Evolutionary conservation across 2,888 invertebrate species (phyloP).

Genomic region (Falcaria lacertinaria): DNA sequence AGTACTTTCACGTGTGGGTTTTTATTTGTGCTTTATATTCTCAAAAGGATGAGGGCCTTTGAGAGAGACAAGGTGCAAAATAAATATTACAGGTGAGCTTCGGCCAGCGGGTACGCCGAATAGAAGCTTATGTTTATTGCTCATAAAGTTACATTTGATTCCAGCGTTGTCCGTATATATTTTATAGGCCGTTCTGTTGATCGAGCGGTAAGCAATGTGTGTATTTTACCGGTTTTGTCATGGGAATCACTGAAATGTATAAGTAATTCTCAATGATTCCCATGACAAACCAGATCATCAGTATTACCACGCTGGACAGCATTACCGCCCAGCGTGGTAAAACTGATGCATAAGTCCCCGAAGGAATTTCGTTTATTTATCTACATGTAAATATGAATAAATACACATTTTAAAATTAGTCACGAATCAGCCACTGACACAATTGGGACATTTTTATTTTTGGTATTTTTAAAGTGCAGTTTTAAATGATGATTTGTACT

Average conservation of each 20-base stretch:
- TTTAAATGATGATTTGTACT: too few species aligned
- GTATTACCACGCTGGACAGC: too few species aligned
- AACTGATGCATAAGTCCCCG: too few species aligned
- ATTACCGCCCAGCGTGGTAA: too few species aligned
- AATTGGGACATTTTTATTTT: too few species aligned
- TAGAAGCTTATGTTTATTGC: slow-evolving; percentile 30
- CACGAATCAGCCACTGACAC: too few species aligned
- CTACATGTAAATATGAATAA: too few species aligned
- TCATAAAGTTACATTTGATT: slow-evolving; percentile 38
- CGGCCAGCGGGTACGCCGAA: not conserved
- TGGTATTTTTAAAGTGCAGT: too few species aligned
- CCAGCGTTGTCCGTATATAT: slow-evolving; percentile 26
- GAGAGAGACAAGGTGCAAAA: slow-evolving; percentile 10
- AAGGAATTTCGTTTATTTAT: too few species aligned
- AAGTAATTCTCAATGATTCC: too few species aligned
- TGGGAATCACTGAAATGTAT: not conserved
- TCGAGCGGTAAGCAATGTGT: slow-evolving; percentile 33
- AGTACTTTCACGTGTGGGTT: slow-evolving; percentile 17
- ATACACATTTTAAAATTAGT: too few species aligned
- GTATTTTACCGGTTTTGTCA: slow-evolving; percentile 2
- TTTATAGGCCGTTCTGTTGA: slow-evolving; percentile 42
- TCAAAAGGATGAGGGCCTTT: slow-evolving; percentile 10
- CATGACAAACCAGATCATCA: too few species aligned
- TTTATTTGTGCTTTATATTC: slow-evolving; percentile 17
- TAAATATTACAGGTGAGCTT: slow-evolving; percentile 9